Evolutionary conservation across 2,797 vertebrate species (phyloP), one percentile per base, ranked within the genome.

Genomic region (Cynodonichthys magdalenae): DNA sequence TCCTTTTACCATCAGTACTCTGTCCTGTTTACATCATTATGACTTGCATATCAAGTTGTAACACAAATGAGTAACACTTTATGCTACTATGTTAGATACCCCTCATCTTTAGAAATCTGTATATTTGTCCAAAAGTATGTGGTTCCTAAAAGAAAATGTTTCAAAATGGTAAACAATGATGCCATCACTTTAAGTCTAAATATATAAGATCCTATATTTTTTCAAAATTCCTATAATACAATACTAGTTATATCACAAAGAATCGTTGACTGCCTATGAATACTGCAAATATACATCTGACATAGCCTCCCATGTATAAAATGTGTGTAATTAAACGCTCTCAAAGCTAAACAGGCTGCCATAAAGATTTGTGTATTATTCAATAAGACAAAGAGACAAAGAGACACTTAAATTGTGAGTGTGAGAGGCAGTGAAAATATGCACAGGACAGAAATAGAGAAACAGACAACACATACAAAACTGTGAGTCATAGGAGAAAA

Each of bases 401-500:
- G 36, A 51, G 36, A 51, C 44, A 14, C 11, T 49, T 17, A 42
- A 20, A 31, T 7, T 9, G 29, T 15, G n/a, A 28, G 49, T 15
- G 24, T 47, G 34, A 59, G 44, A 53, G 39, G 45, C 3, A 20
- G 34, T 15, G 12, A 24, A 57, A 64, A 67, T 29, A 67, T 8
- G 15, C 15, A 54, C 42, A 61, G 53, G 59, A 69, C 63, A 9
- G 42, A 84, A 79, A 79, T 67, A 77, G 54, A 71, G 59, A 53
- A 83, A 69, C 36, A 47, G 47, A 62, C 61, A 75, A 72, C 41
- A 36, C 20, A 74, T 58, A 78, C 50, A 69, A 75, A 74, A 53
- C 70, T 63, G 59, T 83, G 81, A 86, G 66, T 86, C 85, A 87
- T 54, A 39, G 62, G 39, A 69, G 50, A 68, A 47, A 69, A 47